Conservation (phyloP, 2,888 invertebrate species). For the Acanthopleura granulata region DNA sequence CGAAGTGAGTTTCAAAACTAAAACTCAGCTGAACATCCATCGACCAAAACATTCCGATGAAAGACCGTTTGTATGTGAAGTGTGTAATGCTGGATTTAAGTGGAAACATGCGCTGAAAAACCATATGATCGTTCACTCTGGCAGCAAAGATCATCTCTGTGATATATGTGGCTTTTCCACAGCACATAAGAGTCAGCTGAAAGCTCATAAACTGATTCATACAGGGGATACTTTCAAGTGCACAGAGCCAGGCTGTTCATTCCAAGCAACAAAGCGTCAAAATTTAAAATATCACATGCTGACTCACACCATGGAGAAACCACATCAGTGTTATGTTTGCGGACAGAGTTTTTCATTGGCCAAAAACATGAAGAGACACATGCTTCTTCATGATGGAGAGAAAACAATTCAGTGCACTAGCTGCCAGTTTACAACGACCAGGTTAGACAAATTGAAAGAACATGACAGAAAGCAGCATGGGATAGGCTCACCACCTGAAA, state of each 20-base stretch:
- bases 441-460: conserved; percentile 74
- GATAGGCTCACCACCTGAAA: conserved; percentile 54
- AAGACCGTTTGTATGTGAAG: conserved; percentile 73
- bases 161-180: conserved; percentile 75
- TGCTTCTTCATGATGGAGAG: conserved; percentile 61
- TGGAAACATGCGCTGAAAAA: conserved; percentile 75
- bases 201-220: conserved; percentile 73
- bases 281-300: conserved; percentile 74
- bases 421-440: conserved; percentile 72
- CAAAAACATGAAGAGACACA: conserved; percentile 72
- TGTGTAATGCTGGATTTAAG: conserved; percentile 74
- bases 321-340: conserved; percentile 75
- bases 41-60: conserved; percentile 74
- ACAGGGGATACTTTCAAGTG: conserved; percentile 73
- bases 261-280: conserved; percentile 72
- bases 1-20: conserved; percentile 72
- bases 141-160: conserved; percentile 74
- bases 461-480: conserved; percentile 70
- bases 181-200: conserved; percentile 73
- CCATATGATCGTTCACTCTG: conserved; percentile 69
- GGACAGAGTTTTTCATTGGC: conserved; percentile 74
- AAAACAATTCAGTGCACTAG: conserved; percentile 66
- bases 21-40: conserved; percentile 72
- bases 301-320: conserved; percentile 74
- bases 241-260: conserved; percentile 70